Conservation (phyloP, 1,140 invertebrate species). For the Maconellicoccus hirsutus region DNA sequence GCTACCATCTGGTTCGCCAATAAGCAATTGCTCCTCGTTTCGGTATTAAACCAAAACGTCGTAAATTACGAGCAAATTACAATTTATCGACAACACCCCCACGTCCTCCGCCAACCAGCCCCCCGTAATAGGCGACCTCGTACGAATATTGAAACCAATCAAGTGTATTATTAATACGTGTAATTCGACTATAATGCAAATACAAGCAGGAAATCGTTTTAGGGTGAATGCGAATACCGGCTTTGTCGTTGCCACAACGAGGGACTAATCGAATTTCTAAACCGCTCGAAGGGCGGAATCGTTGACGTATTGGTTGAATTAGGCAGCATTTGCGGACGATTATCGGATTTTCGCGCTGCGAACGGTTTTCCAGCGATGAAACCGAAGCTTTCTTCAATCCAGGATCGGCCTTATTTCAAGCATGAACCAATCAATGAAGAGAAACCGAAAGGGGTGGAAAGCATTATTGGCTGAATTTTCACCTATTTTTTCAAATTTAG, state of each 20-base stretch:
- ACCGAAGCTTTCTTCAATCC: no score
- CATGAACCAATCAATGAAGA: no score
- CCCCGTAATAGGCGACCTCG: not conserved
- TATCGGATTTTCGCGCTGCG: no score
- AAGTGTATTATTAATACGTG: not conserved
- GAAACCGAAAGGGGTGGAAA: no score
- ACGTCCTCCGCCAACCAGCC: not conserved
- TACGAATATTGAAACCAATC: conserved; percentile 9
- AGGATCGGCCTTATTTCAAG: no score
- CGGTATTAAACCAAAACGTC: not conserved
- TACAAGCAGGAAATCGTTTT: not conserved
- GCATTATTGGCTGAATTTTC: no score
- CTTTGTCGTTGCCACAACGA: not conserved
- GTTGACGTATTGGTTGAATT: not conserved
- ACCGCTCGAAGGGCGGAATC: not conserved
- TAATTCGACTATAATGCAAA: not conserved
- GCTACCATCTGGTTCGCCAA: no score
- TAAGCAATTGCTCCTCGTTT: no score
- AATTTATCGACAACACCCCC: not conserved
- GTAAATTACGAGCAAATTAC: not conserved
- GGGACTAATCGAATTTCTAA: not conserved
- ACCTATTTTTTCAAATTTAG: no score
- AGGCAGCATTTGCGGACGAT: not conserved
- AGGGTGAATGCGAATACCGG: not conserved
- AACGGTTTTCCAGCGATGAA: no score